phyloP scores from a whole-genome alignment of 2,113 vertebrate species.

The Ageneiosus marmoratus region DNA sequence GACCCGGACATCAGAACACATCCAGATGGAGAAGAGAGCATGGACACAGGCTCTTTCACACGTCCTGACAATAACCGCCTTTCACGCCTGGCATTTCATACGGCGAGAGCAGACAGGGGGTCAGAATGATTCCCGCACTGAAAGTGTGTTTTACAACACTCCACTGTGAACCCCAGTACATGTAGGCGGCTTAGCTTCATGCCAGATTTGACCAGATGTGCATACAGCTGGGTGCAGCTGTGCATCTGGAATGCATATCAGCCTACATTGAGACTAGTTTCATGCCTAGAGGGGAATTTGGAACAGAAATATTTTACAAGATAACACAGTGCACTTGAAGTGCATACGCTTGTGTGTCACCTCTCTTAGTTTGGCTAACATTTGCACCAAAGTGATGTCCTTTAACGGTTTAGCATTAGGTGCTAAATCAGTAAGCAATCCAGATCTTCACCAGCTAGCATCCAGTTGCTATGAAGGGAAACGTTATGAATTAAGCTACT shows the following conservation, averaged over 20 bases:
- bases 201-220: conserved; percentile 13
- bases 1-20: neutral
- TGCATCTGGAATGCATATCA: neutral
- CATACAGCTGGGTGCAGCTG: neutral
- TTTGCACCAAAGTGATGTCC: neutral
- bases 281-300: neutral
- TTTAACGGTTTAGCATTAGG: neutral
- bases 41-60: conserved; percentile 66
- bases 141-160: conserved; percentile 12
- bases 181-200: neutral
- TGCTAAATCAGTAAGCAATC: neutral
- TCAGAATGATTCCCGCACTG: conserved; percentile 11
- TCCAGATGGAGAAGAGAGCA: conserved; percentile 24
- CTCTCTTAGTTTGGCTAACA: neutral
- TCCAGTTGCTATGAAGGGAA: neutral
- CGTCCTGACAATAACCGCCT: conserved; percentile 66
- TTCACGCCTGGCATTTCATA: conserved; percentile 71
- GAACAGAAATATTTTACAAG: neutral
- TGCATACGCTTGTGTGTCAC: neutral
- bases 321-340: neutral
- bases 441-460: neutral
- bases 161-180: neutral
- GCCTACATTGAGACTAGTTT: neutral
- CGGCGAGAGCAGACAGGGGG: conserved; percentile 40
- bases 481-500: neutral